Evolutionary conservation across 1,140 invertebrate species (phyloP), one percentile per base, ranked within the genome.

Genomic region (Sitophilus oryzae): DNA sequence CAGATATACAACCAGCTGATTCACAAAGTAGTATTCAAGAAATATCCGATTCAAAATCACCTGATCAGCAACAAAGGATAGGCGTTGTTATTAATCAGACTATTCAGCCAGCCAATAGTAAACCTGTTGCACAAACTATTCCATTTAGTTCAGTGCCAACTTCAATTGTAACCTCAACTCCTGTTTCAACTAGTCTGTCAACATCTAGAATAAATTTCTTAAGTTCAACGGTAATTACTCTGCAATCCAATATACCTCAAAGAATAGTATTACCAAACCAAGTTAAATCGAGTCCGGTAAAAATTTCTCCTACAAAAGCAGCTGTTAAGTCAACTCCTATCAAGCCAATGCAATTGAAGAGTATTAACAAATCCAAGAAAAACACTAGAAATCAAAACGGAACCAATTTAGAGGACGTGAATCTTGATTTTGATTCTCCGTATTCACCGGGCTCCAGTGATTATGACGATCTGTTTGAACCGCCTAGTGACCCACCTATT

Each of bases 381-480:
- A 22, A 16, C 2, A 35, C 23, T 11, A 30, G 55, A 52, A 38
- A 47, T 10, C 57, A 62, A 45, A 64, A 62, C 40, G 53, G 59
- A n/a, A 54, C 38, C 19, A 59, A 47, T 19, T 45, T 22, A 15
- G 61, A 62, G 6, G 76, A 76, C 50, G 68, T 83, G 22, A 85
- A 86, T 60, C 83, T 82, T 77, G 88, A 86, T 30, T 85, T 76
- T 62, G 83, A 88, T 44, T 91, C 88, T 9, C 89, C 90, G 0
- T 91, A 91, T 72, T 91, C 88, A 18, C 88, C 89, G 0, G 88
- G 85, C 19, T 88, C 86, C 2, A 86, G 82, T 56, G 83, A 91
- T 65, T 89, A 87, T 62, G 86, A 89, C 64, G 89, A 91, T 69
- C 76, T 91, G 30, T 91, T 91, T 73, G 87, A 90, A 72, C 88